Conservation (phyloP, 2,113 vertebrate genomes). For the Isichthys henryi region DNA sequence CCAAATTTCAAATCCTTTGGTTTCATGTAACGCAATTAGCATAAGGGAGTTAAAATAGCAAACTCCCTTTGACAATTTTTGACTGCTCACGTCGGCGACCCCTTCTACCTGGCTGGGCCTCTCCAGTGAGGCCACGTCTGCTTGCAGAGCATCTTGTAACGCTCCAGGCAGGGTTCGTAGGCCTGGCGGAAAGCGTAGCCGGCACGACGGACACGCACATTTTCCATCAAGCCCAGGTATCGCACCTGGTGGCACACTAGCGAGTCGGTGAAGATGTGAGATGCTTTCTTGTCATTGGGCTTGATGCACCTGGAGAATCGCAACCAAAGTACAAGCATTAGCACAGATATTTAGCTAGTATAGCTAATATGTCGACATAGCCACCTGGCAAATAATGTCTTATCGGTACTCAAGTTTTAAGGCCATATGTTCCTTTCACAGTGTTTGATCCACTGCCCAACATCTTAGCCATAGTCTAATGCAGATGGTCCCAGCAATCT, state of each 20-base stretch:
- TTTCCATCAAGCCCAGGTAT: conserved; percentile 72
- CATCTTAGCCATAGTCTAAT: background rate
- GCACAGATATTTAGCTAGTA: background rate
- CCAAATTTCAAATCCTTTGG: background rate
- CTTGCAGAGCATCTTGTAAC: conserved; percentile 97
- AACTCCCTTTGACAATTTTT: background rate
- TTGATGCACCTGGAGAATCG: conserved; percentile 80
- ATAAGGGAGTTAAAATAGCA: background rate
- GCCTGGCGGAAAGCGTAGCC: conserved; percentile 69
- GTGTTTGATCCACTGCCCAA: background rate
- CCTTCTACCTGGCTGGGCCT: conserved; percentile 77
- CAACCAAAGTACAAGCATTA: background rate
- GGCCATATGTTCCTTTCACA: background rate
- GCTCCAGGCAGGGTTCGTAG: conserved; percentile 88
- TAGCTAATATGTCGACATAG: background rate
- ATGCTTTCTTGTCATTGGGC: conserved; percentile 91
- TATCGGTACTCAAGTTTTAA: background rate
- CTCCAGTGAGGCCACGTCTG: conserved; percentile 95
- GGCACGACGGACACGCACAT: conserved; percentile 51
- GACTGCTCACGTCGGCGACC: background rate
- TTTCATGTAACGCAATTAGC: background rate
- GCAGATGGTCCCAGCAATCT: background rate
- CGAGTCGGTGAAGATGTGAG: conserved; percentile 79
- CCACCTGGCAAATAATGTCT: background rate
- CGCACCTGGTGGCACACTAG: conserved; percentile 77